Conservation (phyloP, 1,140 invertebrate species). For the Drosophila varians region DNA sequence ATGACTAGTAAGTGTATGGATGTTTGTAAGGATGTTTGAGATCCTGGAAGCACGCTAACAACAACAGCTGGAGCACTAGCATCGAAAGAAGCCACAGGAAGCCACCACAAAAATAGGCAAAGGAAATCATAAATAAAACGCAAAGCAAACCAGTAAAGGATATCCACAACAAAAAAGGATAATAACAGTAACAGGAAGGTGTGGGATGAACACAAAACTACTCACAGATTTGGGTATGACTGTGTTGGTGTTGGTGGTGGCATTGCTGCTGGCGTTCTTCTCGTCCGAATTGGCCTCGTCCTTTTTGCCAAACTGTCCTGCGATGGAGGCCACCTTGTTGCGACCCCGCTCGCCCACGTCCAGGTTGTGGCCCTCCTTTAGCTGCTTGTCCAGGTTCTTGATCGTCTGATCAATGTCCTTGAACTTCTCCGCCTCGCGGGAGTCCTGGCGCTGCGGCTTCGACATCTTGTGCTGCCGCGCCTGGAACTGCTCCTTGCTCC, state of each 20-base stretch:
- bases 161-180: constrained; percentile 21
- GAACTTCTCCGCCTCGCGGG: constrained; percentile 86
- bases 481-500: constrained; percentile 94
- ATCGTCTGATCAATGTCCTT: constrained; percentile 92
- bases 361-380: constrained; percentile 90
- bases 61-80: constrained; percentile 14
- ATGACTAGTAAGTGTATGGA: constrained; percentile 13
- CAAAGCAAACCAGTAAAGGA: constrained; percentile 9
- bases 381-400: constrained; percentile 91
- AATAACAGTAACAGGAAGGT: constrained; percentile 13
- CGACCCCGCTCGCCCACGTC: constrained; percentile 88
- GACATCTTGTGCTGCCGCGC: constrained; percentile 91
- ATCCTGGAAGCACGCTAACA: constrained; percentile 42
- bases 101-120: constrained; percentile 6
- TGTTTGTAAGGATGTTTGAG: constrained; percentile 28
- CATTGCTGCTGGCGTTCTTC: constrained; percentile 77
- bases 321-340: constrained; percentile 95
- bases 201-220: constrained; percentile 67
- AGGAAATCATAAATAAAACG: neutral
- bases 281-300: constrained; percentile 85
- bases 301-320: constrained; percentile 90
- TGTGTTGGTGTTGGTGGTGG: constrained; percentile 60
- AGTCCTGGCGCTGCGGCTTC: constrained; percentile 86
- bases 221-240: constrained; percentile 87
- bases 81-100: constrained; percentile 23